Evolutionary conservation across 2,113 vertebrate genomes (phyloP).

Genomic region (Neodon shergylaensis): DNA sequence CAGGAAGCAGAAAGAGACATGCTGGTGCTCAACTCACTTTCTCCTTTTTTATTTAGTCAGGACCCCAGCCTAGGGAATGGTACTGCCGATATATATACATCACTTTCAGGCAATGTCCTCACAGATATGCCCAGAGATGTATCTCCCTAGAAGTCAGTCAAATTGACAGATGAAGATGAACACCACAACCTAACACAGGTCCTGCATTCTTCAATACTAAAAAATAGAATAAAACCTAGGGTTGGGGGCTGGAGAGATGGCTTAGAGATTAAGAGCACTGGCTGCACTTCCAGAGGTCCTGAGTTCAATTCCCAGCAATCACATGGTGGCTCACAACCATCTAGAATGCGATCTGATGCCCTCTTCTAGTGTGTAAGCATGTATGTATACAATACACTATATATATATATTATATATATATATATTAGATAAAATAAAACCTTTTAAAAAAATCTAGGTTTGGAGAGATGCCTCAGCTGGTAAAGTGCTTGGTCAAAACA

Average conservation of each 20-base stretch:
- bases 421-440: too few species aligned
- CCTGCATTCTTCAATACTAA: neutral
- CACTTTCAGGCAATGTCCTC: neutral
- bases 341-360: too few species aligned
- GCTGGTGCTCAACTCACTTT: neutral
- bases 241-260: neutral
- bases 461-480: neutral
- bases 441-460: too few species aligned
- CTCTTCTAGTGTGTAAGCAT: too few species aligned
- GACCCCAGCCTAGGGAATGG: neutral
- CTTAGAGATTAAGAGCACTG: too few species aligned
- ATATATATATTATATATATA: too few species aligned
- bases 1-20: neutral
- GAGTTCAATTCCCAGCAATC: too few species aligned
- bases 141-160: neutral
- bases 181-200: neutral
- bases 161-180: neutral
- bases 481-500: neutral
- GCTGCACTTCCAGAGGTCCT: too few species aligned
- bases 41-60: neutral
- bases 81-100: neutral
- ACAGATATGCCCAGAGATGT: neutral
- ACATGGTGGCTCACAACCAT: too few species aligned
- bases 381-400: too few species aligned
- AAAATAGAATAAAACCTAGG: neutral